Base-by-base conservation (phyloP, 1,140 invertebrate genomes). In the Nephotettix cincticeps region DNA sequence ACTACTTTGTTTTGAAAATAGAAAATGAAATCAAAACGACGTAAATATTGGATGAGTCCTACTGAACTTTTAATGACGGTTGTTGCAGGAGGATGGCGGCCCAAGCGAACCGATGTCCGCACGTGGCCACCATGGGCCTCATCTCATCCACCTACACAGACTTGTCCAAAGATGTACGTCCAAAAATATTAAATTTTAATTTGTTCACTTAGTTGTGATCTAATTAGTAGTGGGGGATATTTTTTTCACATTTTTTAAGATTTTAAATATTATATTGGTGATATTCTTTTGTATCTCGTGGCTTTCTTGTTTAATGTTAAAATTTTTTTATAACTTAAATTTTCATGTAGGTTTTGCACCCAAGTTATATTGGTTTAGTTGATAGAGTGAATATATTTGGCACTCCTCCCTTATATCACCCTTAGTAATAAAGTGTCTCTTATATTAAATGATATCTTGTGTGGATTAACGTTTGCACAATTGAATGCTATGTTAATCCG, bases 101-200 rank as follows among this genome's bases (percentile, higher is more conserved):
- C 14, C 21, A 40, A 47, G 19, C 66, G 14, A 19, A 6, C 36
- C 21, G 29, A 3, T 68, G 66, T 30, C 17, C 36, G 1, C 66
- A 68, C 28, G 4, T 68, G 2, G 27, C 29, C 66, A 47, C 17
- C 28, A 68, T 68, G 17, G 40, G 40, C 17, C 36, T 45, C 14
- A 30, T 45, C 4, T 19, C 66, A 11, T 30, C 30, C 30, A 30
- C 13, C 27, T 19, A 68, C 23, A 28, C 40, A 2, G 66, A 68
- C 2, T 13, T 45, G 19, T 32, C 66, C 40, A 68, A 68, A 68
- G 66, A 68, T 14, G 61, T 65, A 30, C 29, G 58, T 63, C 3
- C 13, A 67, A n/a, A 3, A 40, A 4, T 67, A 43, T 36, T 67
- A 6, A n/a, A 9, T 43, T 43, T 9, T 43, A n/a, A 29, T 65